These are phyloP conservation scores for Oncorhynchus nerka DNA, from an alignment of 2,113 vertebrate species.

Conservation along the genomic window DNA sequence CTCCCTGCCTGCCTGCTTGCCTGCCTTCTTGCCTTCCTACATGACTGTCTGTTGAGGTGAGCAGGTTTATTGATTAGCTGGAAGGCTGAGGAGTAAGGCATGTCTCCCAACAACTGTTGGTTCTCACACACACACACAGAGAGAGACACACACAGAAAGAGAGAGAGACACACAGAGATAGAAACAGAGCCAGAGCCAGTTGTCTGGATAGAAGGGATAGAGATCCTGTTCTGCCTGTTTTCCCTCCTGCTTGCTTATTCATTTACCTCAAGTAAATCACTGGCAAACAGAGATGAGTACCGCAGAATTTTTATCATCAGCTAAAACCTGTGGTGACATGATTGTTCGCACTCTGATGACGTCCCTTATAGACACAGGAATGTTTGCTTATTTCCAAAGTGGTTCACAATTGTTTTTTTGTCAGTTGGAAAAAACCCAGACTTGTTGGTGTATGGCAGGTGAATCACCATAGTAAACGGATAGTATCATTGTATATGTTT, in stretches of 20 bases:
- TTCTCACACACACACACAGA: neutral
- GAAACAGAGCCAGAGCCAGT: slow-evolving; percentile 4
- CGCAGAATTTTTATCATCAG: slow-evolving; percentile 45
- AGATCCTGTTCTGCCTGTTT: slow-evolving; percentile 64
- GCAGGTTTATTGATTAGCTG: neutral
- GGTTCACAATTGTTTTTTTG: slow-evolving; percentile 28
- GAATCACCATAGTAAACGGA: neutral
- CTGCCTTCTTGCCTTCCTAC: no score
- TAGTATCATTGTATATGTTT: no score
- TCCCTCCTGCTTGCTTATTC: slow-evolving; percentile 21
- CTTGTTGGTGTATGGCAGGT: neutral
- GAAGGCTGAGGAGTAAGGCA: neutral
- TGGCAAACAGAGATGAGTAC: slow-evolving; percentile 51
- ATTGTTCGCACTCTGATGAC: slow-evolving; percentile 28
- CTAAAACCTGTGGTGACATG: slow-evolving; percentile 55
- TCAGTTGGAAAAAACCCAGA: neutral
- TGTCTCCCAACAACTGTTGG: neutral
- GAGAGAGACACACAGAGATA: neutral
- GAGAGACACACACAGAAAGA: neutral
- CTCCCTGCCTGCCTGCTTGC: no score
- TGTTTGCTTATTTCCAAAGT: slow-evolving; percentile 31
- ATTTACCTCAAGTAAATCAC: slow-evolving; percentile 37
- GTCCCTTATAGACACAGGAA: slow-evolving; percentile 40
- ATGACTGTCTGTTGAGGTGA: neutral
- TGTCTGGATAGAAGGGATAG: slow-evolving; percentile 19